Conservation (phyloP, 2,888 invertebrate species). For the Tipula lateralis region DNA sequence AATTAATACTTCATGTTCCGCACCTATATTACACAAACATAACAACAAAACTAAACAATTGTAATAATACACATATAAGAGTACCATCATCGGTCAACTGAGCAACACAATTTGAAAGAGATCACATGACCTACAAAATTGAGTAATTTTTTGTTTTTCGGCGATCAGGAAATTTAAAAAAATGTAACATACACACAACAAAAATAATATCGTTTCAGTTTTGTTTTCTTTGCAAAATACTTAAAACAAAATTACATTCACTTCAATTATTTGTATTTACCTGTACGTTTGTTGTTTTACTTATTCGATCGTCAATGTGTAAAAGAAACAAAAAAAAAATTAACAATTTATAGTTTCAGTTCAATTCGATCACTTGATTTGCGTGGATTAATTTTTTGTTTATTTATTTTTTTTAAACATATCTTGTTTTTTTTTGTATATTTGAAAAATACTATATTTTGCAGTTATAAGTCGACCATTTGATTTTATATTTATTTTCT, state of each 20-base stretch:
- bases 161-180: neutral
- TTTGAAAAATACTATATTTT: neutral
- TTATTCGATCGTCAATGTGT: neutral
- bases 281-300: neutral
- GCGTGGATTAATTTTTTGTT: neutral
- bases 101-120: neutral
- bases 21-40: neutral
- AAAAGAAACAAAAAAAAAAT: neutral
- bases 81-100: neutral
- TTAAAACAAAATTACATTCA: neutral
- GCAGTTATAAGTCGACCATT: neutral
- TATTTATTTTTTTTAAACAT: neutral
- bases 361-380: neutral
- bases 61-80: no score
- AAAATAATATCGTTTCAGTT: neutral
- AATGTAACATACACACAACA: neutral
- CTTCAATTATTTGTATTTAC: neutral
- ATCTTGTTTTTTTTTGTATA: no score
- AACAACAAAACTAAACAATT: neutral
- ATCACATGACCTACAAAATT: slow-evolving; percentile 8
- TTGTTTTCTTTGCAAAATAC: neutral
- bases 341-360: neutral
- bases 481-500: neutral
- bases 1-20: neutral
- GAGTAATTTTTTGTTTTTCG: neutral